Percentiles rank a stretch among this genome's conserved stretches.
phyloP scores from a whole-genome alignment of 1,140 invertebrate genomes.

The Temnothorax nylanderi region DNA sequence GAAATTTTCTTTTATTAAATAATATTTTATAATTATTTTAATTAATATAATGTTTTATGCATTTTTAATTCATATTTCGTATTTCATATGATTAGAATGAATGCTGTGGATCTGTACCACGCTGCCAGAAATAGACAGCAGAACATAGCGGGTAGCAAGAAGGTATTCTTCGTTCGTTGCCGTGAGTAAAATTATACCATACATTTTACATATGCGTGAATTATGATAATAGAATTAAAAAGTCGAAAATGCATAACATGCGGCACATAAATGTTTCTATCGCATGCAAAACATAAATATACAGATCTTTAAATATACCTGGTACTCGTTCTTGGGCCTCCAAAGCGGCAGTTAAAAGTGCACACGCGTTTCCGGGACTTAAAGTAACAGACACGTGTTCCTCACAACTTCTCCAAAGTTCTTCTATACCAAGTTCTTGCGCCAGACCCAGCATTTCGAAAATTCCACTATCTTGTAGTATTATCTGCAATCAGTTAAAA shows the following conservation, averaged over 20 bases:
- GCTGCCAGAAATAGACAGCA: not conserved
- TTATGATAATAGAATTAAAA: not conserved
- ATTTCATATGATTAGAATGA: not conserved
- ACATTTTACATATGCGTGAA: not conserved
- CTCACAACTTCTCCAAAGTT: slow-evolving; percentile 93
- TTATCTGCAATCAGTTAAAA: slow-evolving; percentile 86
- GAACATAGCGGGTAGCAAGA: not conserved
- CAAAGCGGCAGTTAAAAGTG: slow-evolving; percentile 94
- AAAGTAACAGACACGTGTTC: slow-evolving; percentile 95
- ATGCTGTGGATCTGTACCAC: not conserved
- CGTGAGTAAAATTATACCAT: slow-evolving; percentile 15
- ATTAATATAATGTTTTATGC: not conserved
- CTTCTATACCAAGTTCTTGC: slow-evolving; percentile 94
- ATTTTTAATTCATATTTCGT: not conserved
- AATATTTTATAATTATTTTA: not conserved
- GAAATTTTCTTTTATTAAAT: not conserved
- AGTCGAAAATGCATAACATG: not conserved
- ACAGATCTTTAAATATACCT: slow-evolving; percentile 86
- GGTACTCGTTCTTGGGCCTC: slow-evolving; percentile 93
- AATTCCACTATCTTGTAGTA: slow-evolving; percentile 94
- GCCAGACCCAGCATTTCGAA: slow-evolving; percentile 96
- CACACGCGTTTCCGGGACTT: slow-evolving; percentile 94
- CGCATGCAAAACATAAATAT: not conserved
- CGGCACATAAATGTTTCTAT: not conserved
- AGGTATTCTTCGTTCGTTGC: not conserved